These are phyloP conservation scores for Physella acuta DNA, from an alignment of 1,140 invertebrate genomes.

Conservation along the genomic window DNA sequence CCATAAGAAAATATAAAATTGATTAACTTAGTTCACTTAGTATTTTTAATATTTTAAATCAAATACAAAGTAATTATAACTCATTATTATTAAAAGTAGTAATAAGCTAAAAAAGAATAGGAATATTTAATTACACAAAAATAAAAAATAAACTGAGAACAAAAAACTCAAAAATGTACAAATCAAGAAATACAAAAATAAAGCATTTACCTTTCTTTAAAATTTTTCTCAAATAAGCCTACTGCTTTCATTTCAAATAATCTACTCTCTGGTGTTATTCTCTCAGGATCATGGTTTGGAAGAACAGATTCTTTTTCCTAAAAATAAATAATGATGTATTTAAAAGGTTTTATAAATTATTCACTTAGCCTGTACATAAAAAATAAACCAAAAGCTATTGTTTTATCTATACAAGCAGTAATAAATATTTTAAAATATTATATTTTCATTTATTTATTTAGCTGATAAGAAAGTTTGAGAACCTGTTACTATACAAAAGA, in stretches of 20 bases:
- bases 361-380: not conserved
- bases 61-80: not conserved
- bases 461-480: not conserved
- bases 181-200: not conserved
- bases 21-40: not conserved
- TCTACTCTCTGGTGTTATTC: constrained; percentile 15
- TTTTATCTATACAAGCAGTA: not conserved
- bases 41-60: not conserved
- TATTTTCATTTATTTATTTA: not conserved
- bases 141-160: not conserved
- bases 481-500: not conserved
- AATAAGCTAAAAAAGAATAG: not conserved
- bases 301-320: constrained; percentile 1
- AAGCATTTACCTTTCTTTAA: not conserved
- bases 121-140: constrained; percentile 3
- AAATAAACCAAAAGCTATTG: not conserved
- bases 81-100: not conserved
- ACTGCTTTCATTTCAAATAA: constrained; percentile 15
- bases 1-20: not conserved
- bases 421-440: not conserved
- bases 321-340: too few species aligned
- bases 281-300: constrained; percentile 9
- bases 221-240: not conserved
- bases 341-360: not conserved
- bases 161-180: too few species aligned